Conservation (phyloP, 2,797 vertebrate species). For the Heterohyrax brucei region DNA sequence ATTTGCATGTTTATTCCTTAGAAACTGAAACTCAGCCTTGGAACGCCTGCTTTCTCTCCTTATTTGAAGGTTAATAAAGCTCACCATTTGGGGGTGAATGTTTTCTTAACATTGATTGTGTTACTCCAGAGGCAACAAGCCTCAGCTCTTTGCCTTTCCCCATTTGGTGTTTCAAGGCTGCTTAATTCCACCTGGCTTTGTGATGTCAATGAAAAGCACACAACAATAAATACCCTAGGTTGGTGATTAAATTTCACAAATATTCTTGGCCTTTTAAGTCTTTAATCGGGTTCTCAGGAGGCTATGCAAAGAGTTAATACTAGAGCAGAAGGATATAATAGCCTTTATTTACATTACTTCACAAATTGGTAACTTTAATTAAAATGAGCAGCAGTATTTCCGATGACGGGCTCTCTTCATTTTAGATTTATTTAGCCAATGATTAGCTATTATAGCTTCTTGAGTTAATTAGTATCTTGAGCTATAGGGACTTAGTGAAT, state of each 20-base stretch:
- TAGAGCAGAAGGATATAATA: constrained; percentile 80
- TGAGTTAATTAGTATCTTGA: constrained; percentile 89
- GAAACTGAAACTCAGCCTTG: constrained; percentile 51
- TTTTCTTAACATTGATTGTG: constrained; percentile 59
- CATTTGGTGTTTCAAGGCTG: constrained; percentile 70
- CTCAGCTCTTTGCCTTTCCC: constrained; percentile 39
- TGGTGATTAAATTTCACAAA: constrained; percentile 35
- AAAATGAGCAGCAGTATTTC: constrained; percentile 87
- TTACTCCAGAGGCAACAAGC: constrained; percentile 54
- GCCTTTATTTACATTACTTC: constrained; percentile 89
- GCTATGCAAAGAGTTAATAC: constrained; percentile 80
- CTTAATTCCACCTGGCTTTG: constrained; percentile 53
- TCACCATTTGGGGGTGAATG: background rate
- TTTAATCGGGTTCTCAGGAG: constrained; percentile 68
- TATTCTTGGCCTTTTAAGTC: constrained; percentile 75
- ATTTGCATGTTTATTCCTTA: constrained; percentile 70
- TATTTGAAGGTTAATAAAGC: constrained; percentile 22
- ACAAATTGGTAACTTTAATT: constrained; percentile 89
- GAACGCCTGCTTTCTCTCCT: constrained; percentile 37
- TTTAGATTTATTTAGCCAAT: constrained; percentile 89
- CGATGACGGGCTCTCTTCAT: constrained; percentile 84
- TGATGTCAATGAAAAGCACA: constrained; percentile 5
- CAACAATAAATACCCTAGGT: constrained; percentile 24
- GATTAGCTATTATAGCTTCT: constrained; percentile 86
- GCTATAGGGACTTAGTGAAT: constrained; percentile 85